Conservation (phyloP, 2,113 vertebrate species). For the Raphicerus campestris region DNA sequence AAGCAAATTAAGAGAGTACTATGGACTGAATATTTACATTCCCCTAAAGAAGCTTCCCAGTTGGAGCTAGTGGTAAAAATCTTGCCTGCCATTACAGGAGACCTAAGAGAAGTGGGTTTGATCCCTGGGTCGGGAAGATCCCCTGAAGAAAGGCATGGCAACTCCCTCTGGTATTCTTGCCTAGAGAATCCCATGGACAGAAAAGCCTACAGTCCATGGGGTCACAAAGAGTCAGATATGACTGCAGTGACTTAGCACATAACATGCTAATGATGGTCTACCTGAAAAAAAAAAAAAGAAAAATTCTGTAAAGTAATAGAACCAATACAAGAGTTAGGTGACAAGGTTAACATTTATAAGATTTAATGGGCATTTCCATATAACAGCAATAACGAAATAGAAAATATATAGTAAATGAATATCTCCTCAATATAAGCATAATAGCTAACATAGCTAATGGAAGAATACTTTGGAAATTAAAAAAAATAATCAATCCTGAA, state of each 20-base stretch:
- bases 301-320: neutral
- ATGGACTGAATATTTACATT: neutral
- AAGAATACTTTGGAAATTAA: neutral
- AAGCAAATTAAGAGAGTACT: neutral
- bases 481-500: neutral
- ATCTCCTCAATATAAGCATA: neutral
- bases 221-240: neutral
- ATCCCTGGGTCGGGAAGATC: neutral
- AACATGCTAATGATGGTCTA: neutral
- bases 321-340: neutral
- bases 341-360: neutral
- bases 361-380: neutral
- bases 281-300: neutral
- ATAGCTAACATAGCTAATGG: neutral
- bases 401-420: neutral
- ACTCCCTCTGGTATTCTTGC: neutral
- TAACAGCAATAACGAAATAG: neutral
- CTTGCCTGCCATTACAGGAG: neutral
- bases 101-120: neutral
- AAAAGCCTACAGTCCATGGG: neutral
- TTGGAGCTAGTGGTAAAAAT: neutral
- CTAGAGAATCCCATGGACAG: neutral
- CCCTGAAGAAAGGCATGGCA: neutral
- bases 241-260: neutral
- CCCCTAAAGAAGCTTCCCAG: neutral